Evolutionary conservation across 2,797 vertebrate genomes (phyloP), one percentile per base, ranked within the genome.

Genomic region (Lateolabrax maculatus): DNA sequence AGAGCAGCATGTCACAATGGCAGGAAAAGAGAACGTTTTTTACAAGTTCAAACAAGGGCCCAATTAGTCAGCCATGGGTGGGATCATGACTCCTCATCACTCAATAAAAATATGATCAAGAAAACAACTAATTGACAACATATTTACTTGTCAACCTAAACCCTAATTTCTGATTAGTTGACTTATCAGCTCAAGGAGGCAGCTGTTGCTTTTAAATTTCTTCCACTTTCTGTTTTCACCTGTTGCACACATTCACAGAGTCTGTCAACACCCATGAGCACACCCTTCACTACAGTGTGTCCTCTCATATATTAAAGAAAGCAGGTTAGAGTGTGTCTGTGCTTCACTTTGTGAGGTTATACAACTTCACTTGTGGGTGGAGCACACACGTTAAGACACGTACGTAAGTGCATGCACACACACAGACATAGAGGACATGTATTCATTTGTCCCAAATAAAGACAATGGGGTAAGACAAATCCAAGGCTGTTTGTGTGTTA

Each of bases 381-480:
- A 76, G 29, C 23, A 9, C 65, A 16, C 67, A 31, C 23, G 29
- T 31, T 4, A 3, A 34, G 31, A n/a, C 63, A 53, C 51, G 46
- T 36, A 31, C 10, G 57, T 8, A 48, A 21, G 67, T n/a, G 13
- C 60, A 62, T 15, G 13, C 68, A 27, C 37, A 62, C 41, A 81
- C 53, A 34, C 62, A 56, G 53, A 23, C 61, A 37, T 51, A 48
- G 34, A 29, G 52, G 69, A 75, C 80, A 71, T 57, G 63, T 52
- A 62, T 79, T 77, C 29, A 74, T 80, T 85, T 85, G 70, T 76
- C 80, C 87, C 72, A 75, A 58, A 89, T 84, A 69, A 76, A 87
- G 74, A 90, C 84, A 89, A 88, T 83, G 25, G 68, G 77, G 41
- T 61, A 72, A 76, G 70, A 87, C 61, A 78, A 84, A 79, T 83